Evolutionary conservation across 2,113 vertebrate genomes (phyloP).

Genomic region (Scalopus aquaticus): DNA sequence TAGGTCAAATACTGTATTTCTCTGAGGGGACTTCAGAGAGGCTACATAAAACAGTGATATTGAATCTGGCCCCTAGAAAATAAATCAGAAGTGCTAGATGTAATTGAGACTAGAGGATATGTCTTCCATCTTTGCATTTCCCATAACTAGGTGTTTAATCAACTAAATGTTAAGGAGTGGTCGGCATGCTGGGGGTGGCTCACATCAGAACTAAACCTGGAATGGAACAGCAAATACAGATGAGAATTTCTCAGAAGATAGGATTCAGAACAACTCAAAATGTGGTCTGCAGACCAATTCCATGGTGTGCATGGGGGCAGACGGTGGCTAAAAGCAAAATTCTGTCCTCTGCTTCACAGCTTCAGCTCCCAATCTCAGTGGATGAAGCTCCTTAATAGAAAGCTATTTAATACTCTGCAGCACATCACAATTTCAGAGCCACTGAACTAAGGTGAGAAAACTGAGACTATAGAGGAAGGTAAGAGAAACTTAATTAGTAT

Average conservation of each 20-base stretch:
- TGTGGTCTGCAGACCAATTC: not conserved
- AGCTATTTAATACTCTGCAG: not conserved
- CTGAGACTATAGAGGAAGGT: not conserved
- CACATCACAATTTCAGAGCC: not conserved
- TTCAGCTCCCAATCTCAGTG: not conserved
- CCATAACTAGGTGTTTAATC: not conserved
- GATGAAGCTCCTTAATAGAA: too few relatives aligned
- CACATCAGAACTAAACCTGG: not conserved
- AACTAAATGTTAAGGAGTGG: not conserved
- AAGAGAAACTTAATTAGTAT: not conserved
- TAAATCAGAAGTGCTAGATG: not conserved
- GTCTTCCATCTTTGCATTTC: not conserved
- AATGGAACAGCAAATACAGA: not conserved
- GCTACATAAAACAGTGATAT: not conserved
- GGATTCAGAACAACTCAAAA: not conserved
- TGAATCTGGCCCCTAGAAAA: not conserved
- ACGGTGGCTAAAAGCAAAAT: accelerated
- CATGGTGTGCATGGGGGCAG: not conserved
- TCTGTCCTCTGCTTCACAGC: accelerated
- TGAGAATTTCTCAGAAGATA: not conserved
- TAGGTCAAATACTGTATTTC: not conserved
- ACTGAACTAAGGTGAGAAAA: not conserved
- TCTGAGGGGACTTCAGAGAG: not conserved
- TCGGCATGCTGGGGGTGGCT: not conserved
- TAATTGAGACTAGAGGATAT: not conserved